Percentiles rank a stretch among this genome's conserved stretches.
Evolutionary conservation across 2,888 invertebrate species (phyloP).

Genomic region (Callyntrura guangdongensis): DNA sequence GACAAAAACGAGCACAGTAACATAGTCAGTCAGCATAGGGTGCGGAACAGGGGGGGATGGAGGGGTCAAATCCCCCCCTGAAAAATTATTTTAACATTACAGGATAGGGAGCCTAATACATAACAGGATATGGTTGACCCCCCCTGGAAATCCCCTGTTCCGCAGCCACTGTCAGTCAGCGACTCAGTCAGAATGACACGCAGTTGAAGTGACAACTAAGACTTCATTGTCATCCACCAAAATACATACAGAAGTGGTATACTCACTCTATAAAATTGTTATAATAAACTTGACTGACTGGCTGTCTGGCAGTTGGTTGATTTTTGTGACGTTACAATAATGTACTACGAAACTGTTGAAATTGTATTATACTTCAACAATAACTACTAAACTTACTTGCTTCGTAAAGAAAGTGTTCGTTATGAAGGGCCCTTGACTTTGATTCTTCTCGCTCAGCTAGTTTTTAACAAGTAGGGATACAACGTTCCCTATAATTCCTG

Average conservation of each 20-base stretch:
- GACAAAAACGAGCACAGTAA: too few relatives aligned
- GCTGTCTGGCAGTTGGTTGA: constrained; percentile 9
- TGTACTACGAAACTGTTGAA: background rate
- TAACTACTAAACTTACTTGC: background rate
- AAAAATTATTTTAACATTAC: too few relatives aligned
- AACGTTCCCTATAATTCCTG: background rate
- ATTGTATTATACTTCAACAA: background rate
- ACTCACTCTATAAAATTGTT: background rate
- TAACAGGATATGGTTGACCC: too few relatives aligned
- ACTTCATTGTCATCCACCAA: background rate
- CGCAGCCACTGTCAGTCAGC: too few relatives aligned
- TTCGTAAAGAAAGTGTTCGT: background rate
- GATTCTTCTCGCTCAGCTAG: background rate
- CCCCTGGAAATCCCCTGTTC: too few relatives aligned
- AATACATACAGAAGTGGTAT: background rate
- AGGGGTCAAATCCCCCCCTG: too few relatives aligned
- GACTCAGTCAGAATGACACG: too few relatives aligned
- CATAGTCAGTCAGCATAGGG: too few relatives aligned
- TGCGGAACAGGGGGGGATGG: too few relatives aligned
- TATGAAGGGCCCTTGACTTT: constrained; percentile 71
- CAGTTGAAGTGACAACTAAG: background rate
- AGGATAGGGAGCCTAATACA: too few relatives aligned
- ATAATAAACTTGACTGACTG: background rate
- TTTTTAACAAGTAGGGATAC: constrained; percentile 7
- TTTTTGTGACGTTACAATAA: background rate